Conservation (phyloP, 2,888 invertebrate genomes). For the Stictocephala bisonia region DNA sequence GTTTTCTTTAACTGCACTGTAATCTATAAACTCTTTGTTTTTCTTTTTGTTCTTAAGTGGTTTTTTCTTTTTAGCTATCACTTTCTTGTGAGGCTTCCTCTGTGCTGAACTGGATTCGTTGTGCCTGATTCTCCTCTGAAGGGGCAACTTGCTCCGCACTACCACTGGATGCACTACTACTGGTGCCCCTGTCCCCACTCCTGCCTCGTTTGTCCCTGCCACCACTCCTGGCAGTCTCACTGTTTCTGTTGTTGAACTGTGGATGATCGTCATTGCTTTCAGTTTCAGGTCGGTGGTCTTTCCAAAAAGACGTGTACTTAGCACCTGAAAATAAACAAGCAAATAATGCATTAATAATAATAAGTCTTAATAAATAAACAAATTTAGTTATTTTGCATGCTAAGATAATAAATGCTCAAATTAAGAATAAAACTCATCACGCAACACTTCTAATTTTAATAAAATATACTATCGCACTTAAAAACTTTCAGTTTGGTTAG, state of each 20-base stretch:
- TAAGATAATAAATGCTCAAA: no score
- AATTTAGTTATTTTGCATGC: no score
- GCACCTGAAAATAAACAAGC: constrained; percentile 70
- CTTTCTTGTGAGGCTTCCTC: constrained; percentile 68
- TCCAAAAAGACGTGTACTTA: constrained; percentile 83
- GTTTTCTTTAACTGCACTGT: constrained; percentile 71
- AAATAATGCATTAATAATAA: not conserved
- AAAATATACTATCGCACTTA: no score
- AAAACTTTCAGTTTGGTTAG: no score
- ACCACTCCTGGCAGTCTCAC: constrained; percentile 79
- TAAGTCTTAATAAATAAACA: no score
- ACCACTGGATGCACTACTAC: constrained; percentile 86
- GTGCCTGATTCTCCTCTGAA: constrained; percentile 87
- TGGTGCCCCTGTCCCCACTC: constrained; percentile 74
- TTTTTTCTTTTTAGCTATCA: constrained; percentile 65
- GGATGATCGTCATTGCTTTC: constrained; percentile 89
- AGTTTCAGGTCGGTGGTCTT: constrained; percentile 83
- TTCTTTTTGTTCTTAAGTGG: constrained; percentile 68
- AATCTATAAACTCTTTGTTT: constrained; percentile 81
- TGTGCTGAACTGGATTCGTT: constrained; percentile 66
- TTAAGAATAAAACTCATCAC: no score
- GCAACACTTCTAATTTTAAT: no score
- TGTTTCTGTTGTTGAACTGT: constrained; percentile 90
- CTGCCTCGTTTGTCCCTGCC: constrained; percentile 69
- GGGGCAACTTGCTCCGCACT: constrained; percentile 85